Base-by-base conservation (phyloP, 2,888 invertebrate genomes). In the Gnatocerus cornutus region DNA sequence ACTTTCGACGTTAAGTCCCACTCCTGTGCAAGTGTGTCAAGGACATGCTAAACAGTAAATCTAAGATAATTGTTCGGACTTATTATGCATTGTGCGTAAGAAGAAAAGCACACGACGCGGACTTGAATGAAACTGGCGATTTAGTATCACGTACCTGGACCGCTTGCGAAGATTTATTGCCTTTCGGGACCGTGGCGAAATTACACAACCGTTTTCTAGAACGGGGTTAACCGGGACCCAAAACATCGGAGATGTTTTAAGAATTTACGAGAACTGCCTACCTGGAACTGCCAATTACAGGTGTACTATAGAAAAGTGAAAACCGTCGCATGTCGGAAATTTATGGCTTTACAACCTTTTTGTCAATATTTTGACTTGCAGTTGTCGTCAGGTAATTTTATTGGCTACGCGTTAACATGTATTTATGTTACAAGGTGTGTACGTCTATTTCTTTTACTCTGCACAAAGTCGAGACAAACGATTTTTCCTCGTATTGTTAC, bases 21-120 rank as follows among this genome's bases (percentile, higher is more conserved):
- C 65, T 65, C 48, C 41, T 52, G 27, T 41, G 6, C 16, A 65
- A 56, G 37, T 46, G 65, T 65, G 65, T 65, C 65, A 65, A 65
- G 65, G 65, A 56, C 65, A 48, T 48, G 56, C 45, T 56, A 30
- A 56, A 41, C 65, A 56, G 56, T 65, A 56, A 56, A 56, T 65
- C 41, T 27, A 48, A 65, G 56, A 56, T 65, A 65, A 65, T 65
- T 65, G 65, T 56, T 56, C n/a, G 30, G 16, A 53, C 53, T 64
- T 62, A 45, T 33, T 48, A 56, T 56, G 65, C 56, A 56, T 64
- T 45, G 53, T 53, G 64, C 53, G 64, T 64, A 64, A 41, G 43
- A 8, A 10, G 52, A 63, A 21, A 50, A 16, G 37, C 62, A 62
- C 63, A 50, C 62, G 55, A 45, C 45, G 53, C 30, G 55, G 45